Evolutionary conservation across 2,888 invertebrate species (phyloP), one percentile per base, ranked within the genome.

Genomic region (Sepiola atlantica): DNA sequence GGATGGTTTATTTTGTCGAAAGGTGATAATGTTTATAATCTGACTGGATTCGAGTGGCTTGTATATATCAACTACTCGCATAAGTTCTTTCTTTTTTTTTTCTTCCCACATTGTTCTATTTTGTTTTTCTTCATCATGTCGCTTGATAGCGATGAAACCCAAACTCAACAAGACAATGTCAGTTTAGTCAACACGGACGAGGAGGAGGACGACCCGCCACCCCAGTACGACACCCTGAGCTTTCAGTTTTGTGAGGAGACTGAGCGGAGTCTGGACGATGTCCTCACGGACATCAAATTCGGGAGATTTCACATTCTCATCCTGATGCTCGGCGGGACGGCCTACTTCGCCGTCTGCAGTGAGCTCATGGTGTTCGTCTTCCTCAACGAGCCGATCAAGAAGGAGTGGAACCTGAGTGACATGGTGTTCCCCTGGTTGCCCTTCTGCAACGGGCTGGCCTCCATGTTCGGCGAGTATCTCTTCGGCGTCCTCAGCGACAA

Each of bases 331-430:
- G 95, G 96, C 35, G 96, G 96, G 28, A 96, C 96, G 61, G 96
- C 96, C 16, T 96, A 96, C 94, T 96, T 96, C 94, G 96, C 96
- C 35, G 96, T 96, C 3, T 96, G 96, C 94, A 95, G 96, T n/a
- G 96, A 96, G 94, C 95, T 96, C 95, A 95, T 96, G 95, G 95
- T 96, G 14, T 95, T 96, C 93, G 95, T 96, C 16, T 96, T 96
- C 94, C 95, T 96, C 0, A 96, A 96, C 94, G 94, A 95, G 45
- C 96, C 96, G 1, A 94, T 96, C 8, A 96, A 96, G 95, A 95
- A 95, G 61, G 96, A 96, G 94, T 96, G 96, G 96, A 94, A 95
- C 77, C 94, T 96, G 28, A 94, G 95, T 32, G 95, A 96, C 35
- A 95, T 95, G 94, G 94, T 95, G 14, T 96, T 96, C 95, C 96